Conservation (phyloP, 2,113 vertebrate species). For the Cyprinodon variegatus region DNA sequence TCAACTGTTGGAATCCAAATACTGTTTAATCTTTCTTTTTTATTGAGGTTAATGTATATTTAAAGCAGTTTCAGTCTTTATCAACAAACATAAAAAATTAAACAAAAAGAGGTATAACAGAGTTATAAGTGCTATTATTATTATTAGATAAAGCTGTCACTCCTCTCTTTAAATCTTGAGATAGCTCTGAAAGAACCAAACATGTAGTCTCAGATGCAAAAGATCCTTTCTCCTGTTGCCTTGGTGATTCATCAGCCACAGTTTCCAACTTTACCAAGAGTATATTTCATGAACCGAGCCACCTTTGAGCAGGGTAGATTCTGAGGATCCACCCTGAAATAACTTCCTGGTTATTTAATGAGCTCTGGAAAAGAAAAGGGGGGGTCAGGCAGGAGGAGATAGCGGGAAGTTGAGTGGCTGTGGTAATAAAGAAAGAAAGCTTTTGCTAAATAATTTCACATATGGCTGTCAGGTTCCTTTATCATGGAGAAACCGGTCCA, state of each 20-base stretch:
- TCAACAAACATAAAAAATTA: not conserved
- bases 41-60: not conserved
- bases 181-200: not conserved
- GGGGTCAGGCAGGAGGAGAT: slow-evolving; percentile 11
- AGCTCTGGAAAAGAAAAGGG: not conserved
- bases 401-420: slow-evolving; percentile 1
- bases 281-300: slow-evolving; percentile 24
- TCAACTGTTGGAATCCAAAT: not conserved
- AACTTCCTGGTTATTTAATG: slow-evolving; percentile 10
- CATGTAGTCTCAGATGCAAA: not conserved
- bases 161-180: not conserved
- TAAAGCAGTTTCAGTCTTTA: not conserved
- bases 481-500: slow-evolving; percentile 42
- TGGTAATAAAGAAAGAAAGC: slow-evolving; percentile 21
- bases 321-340: slow-evolving; percentile 19
- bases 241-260: slow-evolving; percentile 33
- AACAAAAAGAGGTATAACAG: not conserved
- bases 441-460: slow-evolving; percentile 52
- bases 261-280: slow-evolving; percentile 22
- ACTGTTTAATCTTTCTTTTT: not conserved
- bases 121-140: not conserved
- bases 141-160: not conserved
- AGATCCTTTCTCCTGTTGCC: slow-evolving; percentile 9
- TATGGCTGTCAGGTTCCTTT: slow-evolving; percentile 40
- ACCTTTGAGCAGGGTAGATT: slow-evolving; percentile 7